Conservation (phyloP, 2,797 vertebrate genomes). For the Tympanoctomys barrerae region DNA sequence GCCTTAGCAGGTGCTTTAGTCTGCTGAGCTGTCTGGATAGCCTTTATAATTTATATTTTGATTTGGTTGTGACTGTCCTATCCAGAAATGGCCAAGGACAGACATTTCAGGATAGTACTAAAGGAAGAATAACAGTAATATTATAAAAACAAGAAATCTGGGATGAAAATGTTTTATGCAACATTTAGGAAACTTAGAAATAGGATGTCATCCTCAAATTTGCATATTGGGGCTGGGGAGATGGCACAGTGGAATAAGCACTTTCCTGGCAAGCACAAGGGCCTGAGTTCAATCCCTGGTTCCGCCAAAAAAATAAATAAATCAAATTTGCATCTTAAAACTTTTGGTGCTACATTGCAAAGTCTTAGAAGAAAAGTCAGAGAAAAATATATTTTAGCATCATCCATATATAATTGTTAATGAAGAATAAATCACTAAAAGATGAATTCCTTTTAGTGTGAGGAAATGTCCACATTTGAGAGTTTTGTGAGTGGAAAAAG, state of each 20-base stretch:
- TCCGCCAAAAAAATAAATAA: no score
- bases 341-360: not conserved
- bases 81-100: not conserved
- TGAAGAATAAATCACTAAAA: not conserved
- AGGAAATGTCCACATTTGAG: not conserved
- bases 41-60: not conserved
- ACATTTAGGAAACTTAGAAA: not conserved
- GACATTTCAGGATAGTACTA: not conserved
- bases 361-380: not conserved
- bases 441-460: constrained; percentile 4
- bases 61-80: not conserved
- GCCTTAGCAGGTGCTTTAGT: no score
- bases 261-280: no score
- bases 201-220: not conserved
- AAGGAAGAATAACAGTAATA: not conserved
- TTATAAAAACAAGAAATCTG: not conserved
- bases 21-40: no score
- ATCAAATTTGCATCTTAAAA: not conserved
- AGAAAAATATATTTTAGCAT: not conserved
- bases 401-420: not conserved
- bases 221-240: no score
- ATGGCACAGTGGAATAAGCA: no score
- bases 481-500: not conserved
- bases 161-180: not conserved
- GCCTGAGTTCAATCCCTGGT: no score